Evolutionary conservation across 2,888 invertebrate genomes (phyloP).

Genomic region (Synergus itoensis): DNA sequence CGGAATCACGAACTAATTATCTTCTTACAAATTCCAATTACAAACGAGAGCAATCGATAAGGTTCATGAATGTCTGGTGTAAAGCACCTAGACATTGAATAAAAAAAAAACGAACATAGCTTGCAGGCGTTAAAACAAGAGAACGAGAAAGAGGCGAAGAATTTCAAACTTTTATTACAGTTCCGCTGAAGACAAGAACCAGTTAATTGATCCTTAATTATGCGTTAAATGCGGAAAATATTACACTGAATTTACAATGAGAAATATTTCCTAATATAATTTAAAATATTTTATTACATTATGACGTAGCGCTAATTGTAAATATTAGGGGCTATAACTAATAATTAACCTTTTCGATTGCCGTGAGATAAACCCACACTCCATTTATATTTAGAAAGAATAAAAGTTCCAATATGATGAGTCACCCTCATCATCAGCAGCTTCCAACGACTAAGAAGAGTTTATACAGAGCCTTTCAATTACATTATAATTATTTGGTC

Average conservation of each 20-base stretch:
- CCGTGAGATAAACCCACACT: conserved; percentile 29
- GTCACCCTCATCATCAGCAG: conserved; percentile 15
- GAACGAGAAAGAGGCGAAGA: background rate
- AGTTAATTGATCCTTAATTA: background rate
- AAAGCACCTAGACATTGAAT: background rate
- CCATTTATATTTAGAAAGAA: conserved; percentile 14
- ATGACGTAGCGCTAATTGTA: background rate
- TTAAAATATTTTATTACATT: background rate
- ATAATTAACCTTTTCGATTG: conserved; percentile 3
- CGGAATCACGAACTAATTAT: background rate
- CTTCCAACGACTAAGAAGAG: conserved; percentile 5
- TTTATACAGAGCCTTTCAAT: conserved; percentile 16
- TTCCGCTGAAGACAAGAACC: background rate
- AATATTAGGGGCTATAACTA: background rate
- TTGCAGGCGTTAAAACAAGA: background rate
- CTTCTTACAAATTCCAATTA: background rate
- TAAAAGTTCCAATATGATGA: conserved; percentile 32
- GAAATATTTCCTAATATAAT: background rate
- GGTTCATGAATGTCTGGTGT: background rate
- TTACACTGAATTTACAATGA: background rate
- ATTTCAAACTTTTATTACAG: conserved; percentile 3
- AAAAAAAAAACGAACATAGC: background rate
- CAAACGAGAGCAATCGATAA: background rate
- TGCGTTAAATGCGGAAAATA: too few relatives aligned
- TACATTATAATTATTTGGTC: conserved; percentile 38